phyloP scores from a whole-genome alignment of 1,140 invertebrate genomes.

The Goniozus legneri region DNA sequence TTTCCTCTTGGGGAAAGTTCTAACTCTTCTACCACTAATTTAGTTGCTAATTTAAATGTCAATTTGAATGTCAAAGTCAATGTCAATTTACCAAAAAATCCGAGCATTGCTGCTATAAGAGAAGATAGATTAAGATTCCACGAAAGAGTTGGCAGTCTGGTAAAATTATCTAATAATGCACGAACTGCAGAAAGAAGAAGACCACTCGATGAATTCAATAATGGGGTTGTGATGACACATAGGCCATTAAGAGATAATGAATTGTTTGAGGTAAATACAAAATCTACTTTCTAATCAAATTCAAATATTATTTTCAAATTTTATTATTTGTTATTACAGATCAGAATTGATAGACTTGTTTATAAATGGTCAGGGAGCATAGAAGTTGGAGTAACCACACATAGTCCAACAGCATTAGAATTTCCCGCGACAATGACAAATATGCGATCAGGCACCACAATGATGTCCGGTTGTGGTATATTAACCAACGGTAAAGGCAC shows the following conservation, averaged over 20 bases:
- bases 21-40: slow-evolving; percentile 43
- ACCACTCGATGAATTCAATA: slow-evolving; percentile 92
- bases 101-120: slow-evolving; percentile 37
- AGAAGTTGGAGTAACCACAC: slow-evolving; percentile 91
- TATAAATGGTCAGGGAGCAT: slow-evolving; percentile 93
- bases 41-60: slow-evolving; percentile 50
- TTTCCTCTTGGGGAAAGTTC: slow-evolving; percentile 38
- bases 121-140: slow-evolving; percentile 80
- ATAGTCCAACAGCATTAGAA: slow-evolving; percentile 83
- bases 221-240: slow-evolving; percentile 90
- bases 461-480: slow-evolving; percentile 97
- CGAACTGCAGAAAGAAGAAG: slow-evolving; percentile 80
- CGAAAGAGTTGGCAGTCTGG: slow-evolving; percentile 79
- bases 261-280: slow-evolving; percentile 77
- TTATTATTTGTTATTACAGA: too few relatives aligned
- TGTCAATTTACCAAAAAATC: slow-evolving; percentile 51
- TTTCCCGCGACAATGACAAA: slow-evolving; percentile 98
- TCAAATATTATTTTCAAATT: too few relatives aligned
- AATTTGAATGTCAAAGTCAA: slow-evolving; percentile 53
- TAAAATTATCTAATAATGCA: slow-evolving; percentile 81
- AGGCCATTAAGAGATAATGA: slow-evolving; percentile 83
- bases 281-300: not conserved
- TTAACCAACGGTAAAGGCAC: slow-evolving; percentile 91
- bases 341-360: slow-evolving; percentile 84
- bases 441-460: slow-evolving; percentile 90